Base-by-base conservation (phyloP, 2,113 vertebrate genomes). In the Acanthochromis polyacanthus region DNA sequence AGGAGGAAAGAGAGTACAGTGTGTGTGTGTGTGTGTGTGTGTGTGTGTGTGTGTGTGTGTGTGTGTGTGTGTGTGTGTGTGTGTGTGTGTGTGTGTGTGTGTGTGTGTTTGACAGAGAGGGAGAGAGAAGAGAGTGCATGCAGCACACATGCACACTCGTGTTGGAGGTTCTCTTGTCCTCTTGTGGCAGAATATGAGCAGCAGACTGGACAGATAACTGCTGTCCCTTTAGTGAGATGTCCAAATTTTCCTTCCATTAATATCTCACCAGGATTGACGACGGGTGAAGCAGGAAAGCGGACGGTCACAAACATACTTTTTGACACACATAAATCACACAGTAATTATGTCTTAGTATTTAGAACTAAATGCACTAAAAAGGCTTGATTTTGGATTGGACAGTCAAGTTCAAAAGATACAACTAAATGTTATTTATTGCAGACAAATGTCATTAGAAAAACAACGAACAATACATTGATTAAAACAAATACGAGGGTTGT, bases 131-230 rank as follows among this genome's bases (percentile, higher is more conserved):
- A 25, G 43, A 1, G 43, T 19, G 66, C 6, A 32, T 57, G 45
- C n/a, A 11, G 14, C 62, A 38, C 68, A 20, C 30, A 46, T 23
- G 25, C 4, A 40, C 25, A 22, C 7, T 3, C 6, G 30, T 32
- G 36, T 45, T 11, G 1, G 43, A 25, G 25, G 25, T 25, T 25
- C 25, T 25, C 25, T 25, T 25, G 25, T 96, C 91, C 91, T 93
- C 93, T 68, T 93, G 94, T 95, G 95, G 94, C 95, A 95, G 93
- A 95, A 95, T 23, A 84, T 94, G 94, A 96, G 95, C 94, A 93
- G 95, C 94, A 95, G 96, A 96, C 97, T 95, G 3, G 25, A 30
- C 30, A 96, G 96, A 97, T 95, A 93, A 94, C 94, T 95, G 93
- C 94, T 93, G 93, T 95, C 93, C 92, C 93, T 96, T 95, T 91